Evolutionary conservation across 2,888 invertebrate species (phyloP).

Genomic region (Pyrochroa serraticornis): DNA sequence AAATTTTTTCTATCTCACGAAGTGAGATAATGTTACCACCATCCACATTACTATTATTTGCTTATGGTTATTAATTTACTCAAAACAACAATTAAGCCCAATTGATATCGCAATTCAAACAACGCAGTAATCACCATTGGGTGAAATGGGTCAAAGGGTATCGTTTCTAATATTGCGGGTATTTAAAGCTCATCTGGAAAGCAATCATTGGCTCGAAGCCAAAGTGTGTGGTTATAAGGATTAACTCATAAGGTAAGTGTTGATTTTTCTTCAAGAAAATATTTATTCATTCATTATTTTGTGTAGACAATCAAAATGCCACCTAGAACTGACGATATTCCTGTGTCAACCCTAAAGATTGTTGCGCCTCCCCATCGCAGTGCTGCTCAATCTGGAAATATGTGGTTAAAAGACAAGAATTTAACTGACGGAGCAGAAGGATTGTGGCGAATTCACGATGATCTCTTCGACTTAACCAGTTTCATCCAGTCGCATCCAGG

Average conservation of each 20-base stretch:
- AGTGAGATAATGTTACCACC: too few species aligned
- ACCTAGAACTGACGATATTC: conserved; percentile 8
- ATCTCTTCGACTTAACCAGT: conserved; percentile 81
- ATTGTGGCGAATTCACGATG: conserved; percentile 78
- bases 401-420: conserved; percentile 70
- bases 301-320: conserved; percentile 15
- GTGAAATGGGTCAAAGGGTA: neutral
- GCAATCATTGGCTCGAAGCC: neutral
- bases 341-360: conserved; percentile 40
- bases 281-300: too few species aligned
- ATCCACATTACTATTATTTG: too few species aligned
- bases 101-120: too few species aligned
- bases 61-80: too few species aligned
- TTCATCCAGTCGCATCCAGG: conserved; percentile 87
- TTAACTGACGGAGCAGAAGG: conserved; percentile 75
- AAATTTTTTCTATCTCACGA: too few species aligned
- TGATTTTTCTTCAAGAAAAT: neutral
- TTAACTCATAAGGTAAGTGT: neutral
- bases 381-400: conserved; percentile 33
- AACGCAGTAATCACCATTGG: neutral
- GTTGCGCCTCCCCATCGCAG: conserved; percentile 35
- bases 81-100: too few species aligned
- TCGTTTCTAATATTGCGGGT: neutral
- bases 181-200: neutral
- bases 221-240: neutral